Base-by-base conservation (phyloP, 1,140 invertebrate genomes). In the Whitmania pigra region DNA sequence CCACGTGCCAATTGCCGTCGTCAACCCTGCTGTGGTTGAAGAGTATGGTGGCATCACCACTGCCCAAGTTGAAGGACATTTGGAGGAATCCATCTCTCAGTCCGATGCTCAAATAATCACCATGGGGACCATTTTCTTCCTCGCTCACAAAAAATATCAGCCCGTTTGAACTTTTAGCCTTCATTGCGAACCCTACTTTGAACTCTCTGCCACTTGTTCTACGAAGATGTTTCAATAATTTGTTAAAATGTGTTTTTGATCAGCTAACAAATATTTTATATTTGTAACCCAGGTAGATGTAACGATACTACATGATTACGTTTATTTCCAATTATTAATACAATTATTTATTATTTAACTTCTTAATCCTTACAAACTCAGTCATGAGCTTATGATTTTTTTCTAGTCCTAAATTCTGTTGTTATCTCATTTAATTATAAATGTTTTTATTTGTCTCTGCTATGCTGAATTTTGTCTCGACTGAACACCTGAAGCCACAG, bases 91-190 rank as follows among this genome's bases (percentile, higher is more conserved):
- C 91, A 73, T 88, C 88, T 84, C 77, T 90, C 87, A 96, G 85
- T 54, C 91, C 92, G 55, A 97, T 83, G 18, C 90, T 88, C 25
- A 96, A 83, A 82, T 89, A 95, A 80, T 91, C 89, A 53, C 86
- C 85, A 36, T 75, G 74, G 25, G 77, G 73, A 18, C 82, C 80
- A 67, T 84, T 83, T 72, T 85, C 85, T 75, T 88, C 86, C 53
- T 88, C 85, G n/a, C 92, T 91, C 73, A 88, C 89, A 92, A 92
- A 95, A 27, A 96, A 83, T n/a, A 97, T 83, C 67, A 97, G 82
- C 0, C 92, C 93, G 77, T 86, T 82, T n/a, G 85, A 81, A 36
- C 80, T 86, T 71, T 82, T 85, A 57, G 87, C 87, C 78, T 85
- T 87, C 79, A 91, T 89, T 78, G 87, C 83, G 79, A 94, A 87